Evolutionary conservation across 2,797 vertebrate species (phyloP), one percentile per base, ranked within the genome.

Genomic region (Fistularia commersonii): DNA sequence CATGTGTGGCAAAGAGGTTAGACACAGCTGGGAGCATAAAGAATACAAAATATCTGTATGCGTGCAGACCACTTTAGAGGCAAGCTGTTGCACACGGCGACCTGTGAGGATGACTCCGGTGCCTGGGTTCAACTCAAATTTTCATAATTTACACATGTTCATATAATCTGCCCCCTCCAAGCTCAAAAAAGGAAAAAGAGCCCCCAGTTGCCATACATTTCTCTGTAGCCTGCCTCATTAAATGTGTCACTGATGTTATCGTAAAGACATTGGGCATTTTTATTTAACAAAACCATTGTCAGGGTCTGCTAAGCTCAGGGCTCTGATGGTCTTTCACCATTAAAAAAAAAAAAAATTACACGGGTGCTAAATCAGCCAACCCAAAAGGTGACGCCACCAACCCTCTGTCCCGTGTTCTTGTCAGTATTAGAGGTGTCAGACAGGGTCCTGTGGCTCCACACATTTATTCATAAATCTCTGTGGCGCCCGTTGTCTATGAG

Each of bases 261-360:
- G 56, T 32, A 15, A 43, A 42, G 64, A 57, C 51, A n/a, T n/a
- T n/a, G n/a, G n/a, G n/a, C 47, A 51, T 53, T 59, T 72, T 57
- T 64, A 61, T 72, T 76, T 35, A 59, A 66, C 62, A 54, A 56
- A 76, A 12, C 23, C 3, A 79, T 82, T 82, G 77, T 81, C 78
- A 81, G 61, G 69, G 58, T 54, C 43, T 3, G 46, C 61, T 53
- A 50, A 0, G 57, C 67, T 51, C 13, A 69, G 53, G 61, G 71
- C 74, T 14, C 32, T 13, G 33, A 43, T 58, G 34, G 54, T 59
- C 64, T 50, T 51, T 77, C 68, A 52, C 41, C 11, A 57, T 46
- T n/a, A n/a, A n/a, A n/a, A n/a, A n/a, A n/a, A n/a, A n/a, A n/a
- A 61, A 81, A 76, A 69, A 77, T 66, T 69, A 72, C 64, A 52